phyloP scores from a whole-genome alignment of 2,888 invertebrate genomes.

The Gymnoscelis rufifasciata region DNA sequence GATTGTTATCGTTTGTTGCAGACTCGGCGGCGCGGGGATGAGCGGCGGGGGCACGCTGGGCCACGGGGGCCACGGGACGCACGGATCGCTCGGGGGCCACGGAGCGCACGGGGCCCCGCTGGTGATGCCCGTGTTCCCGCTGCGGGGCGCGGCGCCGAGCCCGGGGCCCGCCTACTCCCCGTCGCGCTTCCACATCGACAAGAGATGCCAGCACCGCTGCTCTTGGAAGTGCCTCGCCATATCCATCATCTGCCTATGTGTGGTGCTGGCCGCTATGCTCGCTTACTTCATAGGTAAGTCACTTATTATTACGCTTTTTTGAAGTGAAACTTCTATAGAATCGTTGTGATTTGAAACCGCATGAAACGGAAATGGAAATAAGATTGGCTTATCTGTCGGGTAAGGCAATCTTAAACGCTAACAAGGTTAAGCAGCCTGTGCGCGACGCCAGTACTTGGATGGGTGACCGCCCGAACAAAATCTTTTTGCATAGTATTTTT shows the following conservation, averaged over 20 bases:
- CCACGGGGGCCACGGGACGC: conserved; percentile 82
- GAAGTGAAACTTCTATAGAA: too few species aligned
- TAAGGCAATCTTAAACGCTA: too few species aligned
- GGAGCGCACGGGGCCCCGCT: conserved; percentile 86
- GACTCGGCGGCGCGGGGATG: conserved; percentile 71
- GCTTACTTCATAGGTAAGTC: conserved; percentile 96
- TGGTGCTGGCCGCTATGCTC: conserved; percentile 94
- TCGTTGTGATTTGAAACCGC: too few species aligned
- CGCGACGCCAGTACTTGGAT: too few species aligned
- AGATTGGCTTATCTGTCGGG: too few species aligned
- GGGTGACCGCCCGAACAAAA: too few species aligned
- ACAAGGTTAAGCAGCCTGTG: too few species aligned
- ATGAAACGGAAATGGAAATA: too few species aligned
- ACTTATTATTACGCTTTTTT: too few species aligned
- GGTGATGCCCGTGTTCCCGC: conserved; percentile 93
- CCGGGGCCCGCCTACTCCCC: conserved; percentile 88
- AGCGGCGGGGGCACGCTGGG: conserved; percentile 78
- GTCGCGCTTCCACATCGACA: conserved; percentile 96
- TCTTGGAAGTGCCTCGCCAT: conserved; percentile 98
- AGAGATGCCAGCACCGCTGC: conserved; percentile 94
- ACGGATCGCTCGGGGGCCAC: conserved; percentile 84
- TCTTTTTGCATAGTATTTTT: too few species aligned
- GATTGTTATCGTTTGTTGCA: conserved; percentile 41
- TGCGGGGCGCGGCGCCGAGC: conserved; percentile 90
- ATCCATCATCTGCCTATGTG: conserved; percentile 92